These are phyloP conservation scores for Rugalucina vietnamica DNA, from an alignment of 2,888 invertebrate species.

Conservation along the genomic window DNA sequence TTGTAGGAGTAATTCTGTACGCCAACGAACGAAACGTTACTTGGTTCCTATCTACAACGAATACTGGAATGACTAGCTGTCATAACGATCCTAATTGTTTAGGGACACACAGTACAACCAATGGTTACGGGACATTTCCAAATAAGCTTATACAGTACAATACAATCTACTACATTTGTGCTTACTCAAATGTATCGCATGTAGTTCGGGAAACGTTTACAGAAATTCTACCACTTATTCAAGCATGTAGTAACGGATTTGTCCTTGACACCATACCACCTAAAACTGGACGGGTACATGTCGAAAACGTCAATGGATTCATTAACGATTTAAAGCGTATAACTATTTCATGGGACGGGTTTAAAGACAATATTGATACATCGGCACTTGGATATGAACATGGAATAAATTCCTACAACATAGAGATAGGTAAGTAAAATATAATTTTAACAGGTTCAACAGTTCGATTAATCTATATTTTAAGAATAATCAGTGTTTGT, in stretches of 20 bases:
- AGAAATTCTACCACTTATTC: neutral
- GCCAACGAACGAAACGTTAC: neutral
- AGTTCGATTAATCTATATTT: too few species aligned
- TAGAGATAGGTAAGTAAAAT: neutral
- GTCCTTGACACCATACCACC: neutral
- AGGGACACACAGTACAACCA: neutral
- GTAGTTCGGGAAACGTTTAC: neutral
- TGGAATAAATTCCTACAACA: neutral
- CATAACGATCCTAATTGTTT: neutral
- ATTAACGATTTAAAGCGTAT: neutral
- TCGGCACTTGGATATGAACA: constrained; percentile 21
- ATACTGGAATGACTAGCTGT: neutral
- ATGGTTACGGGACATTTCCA: neutral
- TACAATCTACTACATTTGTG: constrained; percentile 17
- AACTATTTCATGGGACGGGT: constrained; percentile 23
- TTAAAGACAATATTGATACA: constrained; percentile 27
- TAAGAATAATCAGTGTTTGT: too few species aligned
- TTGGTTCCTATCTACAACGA: neutral
- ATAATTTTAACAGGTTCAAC: neutral
- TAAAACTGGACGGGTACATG: neutral
- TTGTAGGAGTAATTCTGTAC: neutral
- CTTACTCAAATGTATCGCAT: neutral
- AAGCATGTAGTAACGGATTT: constrained; percentile 14
- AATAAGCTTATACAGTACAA: neutral
- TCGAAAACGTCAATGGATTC: constrained; percentile 2